Conservation (phyloP, 2,888 invertebrate genomes). For the Willowsia nigromaculata region DNA sequence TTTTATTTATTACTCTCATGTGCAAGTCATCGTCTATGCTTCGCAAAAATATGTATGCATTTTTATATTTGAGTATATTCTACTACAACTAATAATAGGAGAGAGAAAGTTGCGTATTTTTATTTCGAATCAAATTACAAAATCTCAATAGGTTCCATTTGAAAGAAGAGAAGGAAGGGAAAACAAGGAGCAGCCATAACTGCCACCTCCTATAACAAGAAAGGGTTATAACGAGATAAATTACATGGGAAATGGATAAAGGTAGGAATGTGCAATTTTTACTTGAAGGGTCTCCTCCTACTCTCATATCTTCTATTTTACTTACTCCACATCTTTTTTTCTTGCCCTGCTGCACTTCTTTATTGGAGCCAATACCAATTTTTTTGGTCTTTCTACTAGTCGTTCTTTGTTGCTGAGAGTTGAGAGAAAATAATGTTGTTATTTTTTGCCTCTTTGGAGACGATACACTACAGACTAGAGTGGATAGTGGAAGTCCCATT, state of each 20-base stretch:
- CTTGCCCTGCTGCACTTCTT: neutral
- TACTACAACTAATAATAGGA: neutral
- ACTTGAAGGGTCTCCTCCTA: neutral
- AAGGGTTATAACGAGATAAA: neutral
- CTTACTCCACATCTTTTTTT: neutral
- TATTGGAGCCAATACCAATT: conserved; percentile 6
- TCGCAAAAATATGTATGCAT: neutral
- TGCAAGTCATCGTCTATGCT: neutral
- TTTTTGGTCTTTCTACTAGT: neutral
- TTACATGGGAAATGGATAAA: conserved; percentile 20
- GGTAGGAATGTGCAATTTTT: conserved; percentile 6
- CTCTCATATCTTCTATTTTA: neutral
- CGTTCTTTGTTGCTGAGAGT: neutral
- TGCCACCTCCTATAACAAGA: neutral
- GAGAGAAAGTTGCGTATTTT: neutral
- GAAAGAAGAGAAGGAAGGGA: neutral
- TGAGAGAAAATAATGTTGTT: neutral
- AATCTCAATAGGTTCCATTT: conserved; percentile 13
- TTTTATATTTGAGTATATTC: neutral
- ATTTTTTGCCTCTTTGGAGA: neutral
- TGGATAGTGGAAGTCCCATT: neutral
- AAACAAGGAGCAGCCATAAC: neutral
- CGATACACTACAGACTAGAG: neutral
- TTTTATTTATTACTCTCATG: neutral
- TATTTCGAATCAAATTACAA: conserved; percentile 26